These are phyloP conservation scores for Aphelenchoides avenae DNA, from an alignment of 1,140 invertebrate species.

Conservation along the genomic window DNA sequence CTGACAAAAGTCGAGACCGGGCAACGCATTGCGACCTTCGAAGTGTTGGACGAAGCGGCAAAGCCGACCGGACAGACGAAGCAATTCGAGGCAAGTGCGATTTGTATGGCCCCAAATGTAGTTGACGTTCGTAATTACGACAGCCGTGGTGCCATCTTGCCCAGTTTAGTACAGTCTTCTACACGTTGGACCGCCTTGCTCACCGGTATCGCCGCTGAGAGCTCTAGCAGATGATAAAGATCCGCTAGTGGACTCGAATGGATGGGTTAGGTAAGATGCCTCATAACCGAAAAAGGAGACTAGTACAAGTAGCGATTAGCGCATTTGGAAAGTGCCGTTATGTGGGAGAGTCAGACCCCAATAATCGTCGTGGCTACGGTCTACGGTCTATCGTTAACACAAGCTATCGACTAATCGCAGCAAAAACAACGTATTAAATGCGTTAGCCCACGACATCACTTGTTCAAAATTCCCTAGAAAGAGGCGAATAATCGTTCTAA, in stretches of 20 bases:
- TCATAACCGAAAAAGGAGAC: too few species aligned
- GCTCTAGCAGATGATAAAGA: constrained; percentile 66
- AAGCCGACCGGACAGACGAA: constrained; percentile 60
- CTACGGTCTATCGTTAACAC: too few species aligned
- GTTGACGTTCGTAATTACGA: neutral
- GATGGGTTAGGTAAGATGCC: constrained; percentile 54
- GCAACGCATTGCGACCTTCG: constrained; percentile 75
- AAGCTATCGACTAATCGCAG: too few species aligned
- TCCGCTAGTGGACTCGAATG: constrained; percentile 42
- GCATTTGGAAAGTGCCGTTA: too few species aligned
- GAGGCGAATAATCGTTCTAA: too few species aligned
- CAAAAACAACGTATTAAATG: too few species aligned
- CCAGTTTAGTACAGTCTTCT: constrained; percentile 75
- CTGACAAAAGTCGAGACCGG: constrained; percentile 73
- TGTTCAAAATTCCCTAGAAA: too few species aligned
- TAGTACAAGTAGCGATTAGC: too few species aligned
- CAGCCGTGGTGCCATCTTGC: neutral
- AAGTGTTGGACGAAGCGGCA: constrained; percentile 70
- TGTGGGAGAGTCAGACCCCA: too few species aligned
- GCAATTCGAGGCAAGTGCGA: constrained; percentile 52
- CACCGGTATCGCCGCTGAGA: constrained; percentile 69
- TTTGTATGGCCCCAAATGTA: neutral
- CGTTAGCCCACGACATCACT: too few species aligned
- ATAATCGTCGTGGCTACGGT: too few species aligned
- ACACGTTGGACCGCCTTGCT: constrained; percentile 86